Conservation (phyloP, 2,797 vertebrate species). For the Spea hammondii region DNA sequence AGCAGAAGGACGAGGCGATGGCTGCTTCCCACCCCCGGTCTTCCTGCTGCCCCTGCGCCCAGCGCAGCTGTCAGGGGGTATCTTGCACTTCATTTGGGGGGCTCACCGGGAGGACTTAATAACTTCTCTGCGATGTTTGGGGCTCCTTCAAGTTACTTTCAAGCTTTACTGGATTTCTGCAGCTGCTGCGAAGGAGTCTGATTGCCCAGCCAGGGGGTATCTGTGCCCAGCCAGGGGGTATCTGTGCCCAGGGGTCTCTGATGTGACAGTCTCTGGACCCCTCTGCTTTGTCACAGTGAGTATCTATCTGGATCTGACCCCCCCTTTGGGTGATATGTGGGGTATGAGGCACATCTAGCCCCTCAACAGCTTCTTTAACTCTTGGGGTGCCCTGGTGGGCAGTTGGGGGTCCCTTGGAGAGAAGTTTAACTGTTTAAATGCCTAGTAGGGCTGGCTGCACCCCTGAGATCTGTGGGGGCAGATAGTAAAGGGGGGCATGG, state of each 20-base stretch:
- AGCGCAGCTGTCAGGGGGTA: neutral
- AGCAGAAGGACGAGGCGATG: neutral
- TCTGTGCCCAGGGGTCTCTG: neutral
- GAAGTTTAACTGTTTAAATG: no score
- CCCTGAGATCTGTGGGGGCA: neutral
- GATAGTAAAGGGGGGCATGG: no score
- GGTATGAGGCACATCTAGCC: neutral
- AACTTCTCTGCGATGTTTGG: neutral
- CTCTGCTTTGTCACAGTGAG: neutral
- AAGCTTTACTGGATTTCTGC: neutral
- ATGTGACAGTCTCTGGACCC: neutral
- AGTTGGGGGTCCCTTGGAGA: no score
- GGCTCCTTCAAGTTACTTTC: neutral
- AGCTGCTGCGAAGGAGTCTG: neutral
- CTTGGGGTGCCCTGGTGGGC: no score
- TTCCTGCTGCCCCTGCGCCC: neutral
- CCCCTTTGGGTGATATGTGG: neutral
- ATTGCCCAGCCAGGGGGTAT: no score
- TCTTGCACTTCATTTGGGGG: neutral
- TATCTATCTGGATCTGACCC: neutral
- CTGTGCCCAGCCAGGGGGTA: no score
- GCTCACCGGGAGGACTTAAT: neutral
- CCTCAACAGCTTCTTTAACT: neutral
- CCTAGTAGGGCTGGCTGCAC: neutral
- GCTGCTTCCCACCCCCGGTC: neutral